Base-by-base conservation (phyloP, 2,797 vertebrate species). In the Dipus sagitta region DNA sequence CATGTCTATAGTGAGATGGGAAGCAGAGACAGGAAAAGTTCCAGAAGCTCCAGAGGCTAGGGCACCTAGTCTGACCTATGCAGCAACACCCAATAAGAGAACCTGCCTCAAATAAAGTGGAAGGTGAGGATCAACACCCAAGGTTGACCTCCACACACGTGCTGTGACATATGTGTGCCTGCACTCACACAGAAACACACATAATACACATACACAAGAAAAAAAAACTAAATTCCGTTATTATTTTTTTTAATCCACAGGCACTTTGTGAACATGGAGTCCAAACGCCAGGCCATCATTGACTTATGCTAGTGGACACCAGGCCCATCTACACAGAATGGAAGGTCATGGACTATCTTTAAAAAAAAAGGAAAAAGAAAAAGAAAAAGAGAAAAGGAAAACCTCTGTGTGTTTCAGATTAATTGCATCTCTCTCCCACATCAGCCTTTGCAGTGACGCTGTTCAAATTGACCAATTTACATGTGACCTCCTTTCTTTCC, bases 381-480 rank as follows among this genome's bases (percentile, higher is more conserved):
- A 38, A 38, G 38, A 38, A 38, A 38, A n/a, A n/a, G n/a, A n/a
- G n/a, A n/a, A 47, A 95, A 64, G 67, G 83, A 94, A 93, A 95
- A 75, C 34, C 74, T 65, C 42, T 87, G 64, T 84, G 78, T 92
- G 84, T 93, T 93, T 90, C 71, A 90, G 91, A 96, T 91, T 94
- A 70, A 92, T 92, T 90, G 64, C 58, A 28, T 68, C 85, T 86
- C 82, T 91, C 94, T 91, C 71, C 89, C 86, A 71, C 78, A 91
- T 70, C 62, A 47, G 93, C 38, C 52, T 94, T 90, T 77, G 78
- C 26, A 2, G 78, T 34, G 91, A 67, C 78, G 84, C 87, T 76
- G 67, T 75, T 93, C 93, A 95, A 62, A 95, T 68, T 94, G 94
- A 91, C 94, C 93, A 94, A 68, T 96, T 94, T 86, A 60, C 87